Evolutionary conservation across 1,140 invertebrate species (phyloP).

Genomic region (Agraylea sexmaculata): DNA sequence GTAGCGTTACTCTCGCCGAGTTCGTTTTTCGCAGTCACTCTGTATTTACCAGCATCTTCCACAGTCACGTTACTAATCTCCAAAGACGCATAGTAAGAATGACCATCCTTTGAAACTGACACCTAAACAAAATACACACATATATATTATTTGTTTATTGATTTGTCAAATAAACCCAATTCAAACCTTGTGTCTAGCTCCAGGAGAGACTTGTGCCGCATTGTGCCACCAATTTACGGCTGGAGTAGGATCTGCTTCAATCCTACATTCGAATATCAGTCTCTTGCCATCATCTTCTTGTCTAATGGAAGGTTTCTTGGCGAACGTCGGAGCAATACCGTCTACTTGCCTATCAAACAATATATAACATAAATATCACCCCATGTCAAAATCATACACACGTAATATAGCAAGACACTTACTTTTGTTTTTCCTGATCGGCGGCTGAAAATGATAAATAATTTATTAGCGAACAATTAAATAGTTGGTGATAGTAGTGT

Average conservation of each 20-base stretch:
- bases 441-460: constrained; percentile 35
- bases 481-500: background rate
- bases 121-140: constrained; percentile 52
- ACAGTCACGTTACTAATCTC: constrained; percentile 90
- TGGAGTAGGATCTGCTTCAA: constrained; percentile 87
- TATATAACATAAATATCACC: constrained; percentile 13
- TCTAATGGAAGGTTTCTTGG: constrained; percentile 91
- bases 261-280: constrained; percentile 89
- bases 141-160: no score
- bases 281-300: constrained; percentile 95
- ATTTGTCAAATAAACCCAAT: background rate
- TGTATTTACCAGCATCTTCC: constrained; percentile 94
- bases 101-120: constrained; percentile 78
- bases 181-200: constrained; percentile 69
- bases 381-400: background rate
- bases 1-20: constrained; percentile 92
- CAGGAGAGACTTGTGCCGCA: constrained; percentile 61
- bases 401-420: constrained; percentile 24
- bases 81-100: constrained; percentile 84
- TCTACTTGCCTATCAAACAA: constrained; percentile 75
- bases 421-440: constrained; percentile 43
- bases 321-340: constrained; percentile 93
- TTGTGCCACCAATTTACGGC: constrained; percentile 87
- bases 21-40: constrained; percentile 92
- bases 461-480: constrained; percentile 1